A percentile compares a stretch with the other conserved stretches of the same genome.
Conservation (phyloP, 1,140 invertebrate species). For the Dreissena rostriformis region DNA sequence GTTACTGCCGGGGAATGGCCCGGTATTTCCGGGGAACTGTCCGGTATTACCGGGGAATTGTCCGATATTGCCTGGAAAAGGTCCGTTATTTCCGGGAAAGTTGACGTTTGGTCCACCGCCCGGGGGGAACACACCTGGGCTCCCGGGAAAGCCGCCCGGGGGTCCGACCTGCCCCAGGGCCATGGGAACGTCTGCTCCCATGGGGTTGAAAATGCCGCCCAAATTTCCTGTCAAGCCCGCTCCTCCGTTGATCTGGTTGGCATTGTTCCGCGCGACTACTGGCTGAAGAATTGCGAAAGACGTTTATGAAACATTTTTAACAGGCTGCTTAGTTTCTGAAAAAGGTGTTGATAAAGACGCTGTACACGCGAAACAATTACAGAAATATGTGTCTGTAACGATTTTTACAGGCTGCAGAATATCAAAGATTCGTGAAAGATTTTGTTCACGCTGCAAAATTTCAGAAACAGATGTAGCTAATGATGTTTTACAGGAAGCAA, state of each 20-base stretch:
- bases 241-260: not conserved
- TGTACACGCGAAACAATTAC: too few species aligned
- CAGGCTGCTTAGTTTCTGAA: too few species aligned
- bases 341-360: too few species aligned
- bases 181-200: not conserved
- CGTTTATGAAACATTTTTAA: not conserved
- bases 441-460: too few species aligned
- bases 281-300: not conserved
- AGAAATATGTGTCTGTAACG: too few species aligned
- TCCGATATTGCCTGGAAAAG: not conserved
- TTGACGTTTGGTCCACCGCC: too few species aligned
- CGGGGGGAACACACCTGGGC: not conserved
- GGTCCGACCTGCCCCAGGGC: not conserved
- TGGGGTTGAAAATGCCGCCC: not conserved
- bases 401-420: too few species aligned
- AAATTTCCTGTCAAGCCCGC: not conserved
- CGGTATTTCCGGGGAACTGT: not conserved
- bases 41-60: not conserved
- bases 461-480: too few species aligned
- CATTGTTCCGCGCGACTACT: not conserved
- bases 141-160: not conserved
- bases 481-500: too few species aligned
- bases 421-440: too few species aligned
- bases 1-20: too few species aligned
- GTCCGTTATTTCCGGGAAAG: too few species aligned